Percentiles rank a stretch among this genome's conserved stretches.
phyloP scores from a whole-genome alignment of 2,888 invertebrate species.

The Anthoptus insignis region DNA sequence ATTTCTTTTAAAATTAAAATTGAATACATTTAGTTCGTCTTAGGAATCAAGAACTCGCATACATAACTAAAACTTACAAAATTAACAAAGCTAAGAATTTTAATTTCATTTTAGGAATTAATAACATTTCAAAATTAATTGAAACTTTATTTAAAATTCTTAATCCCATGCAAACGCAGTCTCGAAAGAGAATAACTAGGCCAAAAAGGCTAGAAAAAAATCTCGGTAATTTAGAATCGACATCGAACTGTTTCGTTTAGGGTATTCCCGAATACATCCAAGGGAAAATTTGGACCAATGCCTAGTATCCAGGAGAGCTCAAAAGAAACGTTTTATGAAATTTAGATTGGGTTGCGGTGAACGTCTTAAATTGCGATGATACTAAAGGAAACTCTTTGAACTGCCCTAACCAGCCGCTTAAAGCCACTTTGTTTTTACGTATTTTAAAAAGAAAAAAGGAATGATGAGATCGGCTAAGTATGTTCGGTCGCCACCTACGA shows the following conservation, averaged over 20 bases:
- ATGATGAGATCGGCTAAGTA: neutral
- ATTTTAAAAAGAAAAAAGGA: neutral
- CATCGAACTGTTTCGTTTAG: constrained; percentile 54
- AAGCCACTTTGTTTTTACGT: neutral
- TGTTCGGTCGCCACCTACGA: too few relatives aligned
- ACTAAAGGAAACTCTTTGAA: constrained; percentile 53
- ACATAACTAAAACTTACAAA: too few relatives aligned
- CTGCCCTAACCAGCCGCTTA: constrained; percentile 30
- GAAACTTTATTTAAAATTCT: too few relatives aligned
- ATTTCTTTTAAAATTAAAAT: constrained; percentile 77
- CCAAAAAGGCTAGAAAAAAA: too few relatives aligned
- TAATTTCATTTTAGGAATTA: too few relatives aligned
- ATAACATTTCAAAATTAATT: too few relatives aligned
- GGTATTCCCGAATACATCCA: constrained; percentile 57
- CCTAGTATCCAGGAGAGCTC: constrained; percentile 52
- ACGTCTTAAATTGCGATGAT: constrained; percentile 54
- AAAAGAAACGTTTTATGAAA: constrained; percentile 61
- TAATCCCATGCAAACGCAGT: too few relatives aligned
- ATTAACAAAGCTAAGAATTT: too few relatives aligned
- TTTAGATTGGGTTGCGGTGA: constrained; percentile 61
- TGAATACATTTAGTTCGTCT: too few relatives aligned
- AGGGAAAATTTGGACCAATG: constrained; percentile 48
- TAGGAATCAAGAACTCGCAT: too few relatives aligned
- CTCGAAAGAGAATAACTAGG: too few relatives aligned
- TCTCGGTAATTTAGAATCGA: too few relatives aligned